Conservation (phyloP, 2,797 vertebrate genomes). For the Arnoldichthys spilopterus region DNA sequence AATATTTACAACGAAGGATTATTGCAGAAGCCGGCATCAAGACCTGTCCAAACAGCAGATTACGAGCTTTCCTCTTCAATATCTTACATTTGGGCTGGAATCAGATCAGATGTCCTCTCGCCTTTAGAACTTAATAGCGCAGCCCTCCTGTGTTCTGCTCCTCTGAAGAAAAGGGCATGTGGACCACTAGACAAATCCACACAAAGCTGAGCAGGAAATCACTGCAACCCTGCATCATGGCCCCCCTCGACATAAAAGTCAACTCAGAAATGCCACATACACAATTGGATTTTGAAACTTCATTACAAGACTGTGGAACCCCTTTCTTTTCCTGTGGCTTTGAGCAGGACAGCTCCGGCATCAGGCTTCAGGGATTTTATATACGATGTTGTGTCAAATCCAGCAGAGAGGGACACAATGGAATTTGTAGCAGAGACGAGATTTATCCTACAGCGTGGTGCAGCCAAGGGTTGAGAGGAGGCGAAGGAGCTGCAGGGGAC, state of each 20-base stretch:
- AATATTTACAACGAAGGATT: constrained; percentile 66
- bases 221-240: not conserved
- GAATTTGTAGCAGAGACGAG: constrained; percentile 1
- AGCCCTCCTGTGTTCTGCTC: not conserved
- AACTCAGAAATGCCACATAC: constrained; percentile 2
- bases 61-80: constrained; percentile 19
- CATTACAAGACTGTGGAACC: not conserved
- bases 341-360: not conserved
- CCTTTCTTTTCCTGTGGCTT: not conserved
- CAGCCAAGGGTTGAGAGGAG: constrained; percentile 52
- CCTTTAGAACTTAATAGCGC: not conserved
- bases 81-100: constrained; percentile 6
- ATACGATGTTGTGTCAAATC: not conserved
- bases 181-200: constrained; percentile 7
- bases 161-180: not conserved
- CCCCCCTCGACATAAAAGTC: constrained; percentile 1
- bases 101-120: constrained; percentile 27
- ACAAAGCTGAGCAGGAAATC: not conserved
- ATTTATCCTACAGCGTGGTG: constrained; percentile 35
- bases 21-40: constrained; percentile 58
- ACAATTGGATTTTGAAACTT: constrained; percentile 17
- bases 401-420: not conserved
- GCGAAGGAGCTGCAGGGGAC: constrained; percentile 47
- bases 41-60: constrained; percentile 56
- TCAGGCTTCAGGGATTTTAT: not conserved